Conservation (phyloP, 2,888 invertebrate genomes). For the Phalangium opilio region DNA sequence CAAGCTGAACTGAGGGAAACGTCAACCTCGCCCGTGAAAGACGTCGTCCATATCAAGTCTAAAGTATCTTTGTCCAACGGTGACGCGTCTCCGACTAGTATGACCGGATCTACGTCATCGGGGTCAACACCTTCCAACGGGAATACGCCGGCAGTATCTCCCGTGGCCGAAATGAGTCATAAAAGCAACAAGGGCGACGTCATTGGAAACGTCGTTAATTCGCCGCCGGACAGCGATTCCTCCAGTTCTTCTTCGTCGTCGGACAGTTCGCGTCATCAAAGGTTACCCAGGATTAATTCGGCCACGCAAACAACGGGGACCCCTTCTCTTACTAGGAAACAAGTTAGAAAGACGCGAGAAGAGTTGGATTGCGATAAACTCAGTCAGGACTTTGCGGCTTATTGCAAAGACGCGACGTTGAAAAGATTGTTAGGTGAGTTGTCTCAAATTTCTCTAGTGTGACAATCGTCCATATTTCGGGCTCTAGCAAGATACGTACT, state of each 20-base stretch:
- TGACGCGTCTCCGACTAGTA: no score
- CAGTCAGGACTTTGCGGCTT: constrained; percentile 35
- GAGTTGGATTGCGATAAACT: constrained; percentile 63
- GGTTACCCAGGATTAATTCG: constrained; percentile 7
- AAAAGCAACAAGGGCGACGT: background rate
- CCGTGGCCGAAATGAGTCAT: background rate
- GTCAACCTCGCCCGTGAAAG: background rate
- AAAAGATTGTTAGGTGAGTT: constrained; percentile 44
- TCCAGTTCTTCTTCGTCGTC: no score
- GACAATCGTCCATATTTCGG: no score
- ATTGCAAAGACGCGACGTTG: constrained; percentile 41
- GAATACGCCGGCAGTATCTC: background rate
- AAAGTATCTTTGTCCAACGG: background rate
- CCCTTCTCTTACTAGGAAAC: constrained; percentile 6
- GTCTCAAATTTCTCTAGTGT: constrained; percentile 17
- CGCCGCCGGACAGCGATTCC: no score
- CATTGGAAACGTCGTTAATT: background rate
- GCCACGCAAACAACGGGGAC: constrained; percentile 12
- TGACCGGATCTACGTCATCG: no score
- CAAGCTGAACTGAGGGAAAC: background rate
- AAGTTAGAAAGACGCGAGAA: constrained; percentile 36
- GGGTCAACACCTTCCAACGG: background rate
- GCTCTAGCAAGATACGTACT: no score
- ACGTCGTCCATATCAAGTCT: background rate
- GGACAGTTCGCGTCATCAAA: background rate